Evolutionary conservation across 2,797 vertebrate genomes (phyloP).

Genomic region (Spea hammondii): DNA sequence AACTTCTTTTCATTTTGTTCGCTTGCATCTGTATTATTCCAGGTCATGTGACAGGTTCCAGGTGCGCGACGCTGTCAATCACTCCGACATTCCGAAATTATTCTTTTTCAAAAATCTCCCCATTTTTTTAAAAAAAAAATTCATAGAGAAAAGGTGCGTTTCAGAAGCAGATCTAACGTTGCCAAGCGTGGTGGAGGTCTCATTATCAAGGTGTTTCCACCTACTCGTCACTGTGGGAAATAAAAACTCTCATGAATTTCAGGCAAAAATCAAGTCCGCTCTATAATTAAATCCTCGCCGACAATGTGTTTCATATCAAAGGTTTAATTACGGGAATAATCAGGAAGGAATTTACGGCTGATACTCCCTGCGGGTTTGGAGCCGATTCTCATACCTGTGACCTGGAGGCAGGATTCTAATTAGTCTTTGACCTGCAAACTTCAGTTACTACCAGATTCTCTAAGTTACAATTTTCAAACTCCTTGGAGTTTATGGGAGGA

Average conservation of each 20-base stretch:
- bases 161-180: no score
- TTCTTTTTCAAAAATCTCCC: no score
- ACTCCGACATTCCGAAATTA: no score
- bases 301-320: slow-evolving; percentile 27
- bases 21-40: no score
- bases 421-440: slow-evolving; percentile 15
- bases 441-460: neutral
- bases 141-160: no score
- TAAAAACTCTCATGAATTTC: neutral
- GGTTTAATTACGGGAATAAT: slow-evolving; percentile 21
- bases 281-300: slow-evolving; percentile 16
- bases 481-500: no score
- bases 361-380: neutral
- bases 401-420: slow-evolving; percentile 1
- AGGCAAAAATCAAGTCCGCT: neutral
- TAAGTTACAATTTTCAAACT: no score
- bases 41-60: no score
- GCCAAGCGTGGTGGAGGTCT: neutral
- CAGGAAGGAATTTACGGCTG: neutral
- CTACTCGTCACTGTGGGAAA: neutral
- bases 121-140: no score
- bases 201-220: neutral
- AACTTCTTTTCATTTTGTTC: no score
- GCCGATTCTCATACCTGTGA: neutral
- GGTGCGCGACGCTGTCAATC: no score